A percentile compares a stretch with the other conserved stretches of the same genome.
Conservation (phyloP, 1,140 invertebrate genomes). For the Elymnias hypermnestra region DNA sequence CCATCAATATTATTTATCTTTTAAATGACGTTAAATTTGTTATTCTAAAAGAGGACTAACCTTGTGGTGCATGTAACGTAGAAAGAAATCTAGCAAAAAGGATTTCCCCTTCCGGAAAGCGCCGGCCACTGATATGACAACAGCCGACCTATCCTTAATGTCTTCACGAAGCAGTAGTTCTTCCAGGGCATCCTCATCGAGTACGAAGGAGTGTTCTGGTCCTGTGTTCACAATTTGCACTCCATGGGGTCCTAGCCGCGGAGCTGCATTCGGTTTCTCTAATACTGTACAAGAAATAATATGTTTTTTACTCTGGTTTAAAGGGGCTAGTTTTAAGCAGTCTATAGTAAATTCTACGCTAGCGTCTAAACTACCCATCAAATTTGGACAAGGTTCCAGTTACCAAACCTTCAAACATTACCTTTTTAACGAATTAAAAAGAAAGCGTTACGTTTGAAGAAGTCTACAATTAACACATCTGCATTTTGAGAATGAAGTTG, state of each 20-base stretch:
- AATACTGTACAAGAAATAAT: slow-evolving; percentile 25
- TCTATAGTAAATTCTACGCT: too few species aligned
- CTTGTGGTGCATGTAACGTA: slow-evolving; percentile 87
- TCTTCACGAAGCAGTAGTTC: slow-evolving; percentile 84
- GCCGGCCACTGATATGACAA: slow-evolving; percentile 96
- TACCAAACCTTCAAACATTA: too few species aligned
- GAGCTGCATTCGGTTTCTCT: slow-evolving; percentile 42
- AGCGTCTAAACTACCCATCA: too few species aligned
- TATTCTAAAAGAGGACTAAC: slow-evolving; percentile 8
- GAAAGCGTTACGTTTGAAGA: too few species aligned
- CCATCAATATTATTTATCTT: too few species aligned
- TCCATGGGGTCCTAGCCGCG: slow-evolving; percentile 74
- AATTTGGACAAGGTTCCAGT: too few species aligned
- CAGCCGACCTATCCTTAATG: slow-evolving; percentile 80
- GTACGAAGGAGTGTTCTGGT: slow-evolving; percentile 92
- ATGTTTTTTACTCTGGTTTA: not conserved
- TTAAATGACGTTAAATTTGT: too few species aligned
- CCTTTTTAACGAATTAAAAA: too few species aligned
- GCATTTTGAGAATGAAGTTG: too few species aligned
- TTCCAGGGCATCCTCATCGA: slow-evolving; percentile 92
- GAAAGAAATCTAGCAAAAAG: slow-evolving; percentile 94
- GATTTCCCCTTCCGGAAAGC: slow-evolving; percentile 98
- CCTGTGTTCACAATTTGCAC: slow-evolving; percentile 92
- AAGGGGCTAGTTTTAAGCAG: too few species aligned
- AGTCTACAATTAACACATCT: too few species aligned